Evolutionary conservation across 2,113 vertebrate species (phyloP), one percentile per base, ranked within the genome.

Genomic region (Dolichotis patagonum): DNA sequence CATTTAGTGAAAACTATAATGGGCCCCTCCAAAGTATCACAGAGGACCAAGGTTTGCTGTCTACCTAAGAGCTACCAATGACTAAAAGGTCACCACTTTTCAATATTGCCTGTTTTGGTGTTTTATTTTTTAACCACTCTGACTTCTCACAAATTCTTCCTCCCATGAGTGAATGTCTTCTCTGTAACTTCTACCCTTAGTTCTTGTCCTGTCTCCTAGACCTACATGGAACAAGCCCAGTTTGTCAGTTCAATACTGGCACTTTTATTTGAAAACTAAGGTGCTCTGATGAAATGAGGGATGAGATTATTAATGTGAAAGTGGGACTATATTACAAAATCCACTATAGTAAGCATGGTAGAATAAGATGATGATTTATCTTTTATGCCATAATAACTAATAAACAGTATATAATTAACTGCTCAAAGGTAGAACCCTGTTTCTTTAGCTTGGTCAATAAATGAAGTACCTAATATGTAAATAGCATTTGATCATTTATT

Each of bases 361-460:
- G 86, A 93, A 63, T 81, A 86, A 88, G 41, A 84, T 60, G 41
- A 84, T 60, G 43, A 52, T 82, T 94, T 91, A 73, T 81, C 69
- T 81, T 96, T n/a, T 75, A 14, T 90, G 83, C 17, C 49, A 49
- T 85, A 77, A 49, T 86, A 90, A 92, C 54, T 94, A 87, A 83
- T 85, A 96, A 93, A 82, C 85, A 95, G 38, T 43, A 22, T 96
- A 93, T 84, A 90, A 93, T 88, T 90, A 90, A 67, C 38, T 90
- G 12, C 77, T 93, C 71, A 91, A 54, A 95, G 54, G 62, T 88
- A 96, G 60, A 90, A 71, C n/a, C 41, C 77, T 84, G 12, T 85
- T 95, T 96, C 60, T 96, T 91, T 94, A n/a, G 56, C 86, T 91
- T 88, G 78, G n/a, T 88, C 71, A 85, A 85, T 30, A 69, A 85